Evolutionary conservation across 2,113 vertebrate genomes (phyloP).

Genomic region (Felis catus): F.catus_Fca126_mat1.0 CM031423.1:12432001-12432500

Average conservation of each 20-base stretch:
- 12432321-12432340: not conserved
- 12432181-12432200: too few species aligned
- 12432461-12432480: not conserved
- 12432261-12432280: not conserved
- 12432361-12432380: not conserved
- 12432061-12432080: not conserved
- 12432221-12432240: not conserved
- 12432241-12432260: not conserved
- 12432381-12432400: not conserved
- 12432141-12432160: not conserved
- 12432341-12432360: not conserved
- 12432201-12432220: not conserved
- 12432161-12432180: not conserved
- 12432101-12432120: not conserved
- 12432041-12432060: too few species aligned
- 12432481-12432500: not conserved
- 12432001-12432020: not conserved
- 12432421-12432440: not conserved
- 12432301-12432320: not conserved
- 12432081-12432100: not conserved
- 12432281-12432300: not conserved
- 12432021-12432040: too few species aligned
- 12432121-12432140: not conserved
- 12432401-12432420: not conserved
- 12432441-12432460: not conserved